phyloP scores from a whole-genome alignment of 2,888 invertebrate genomes.

The Ophion slaviceki region DNA sequence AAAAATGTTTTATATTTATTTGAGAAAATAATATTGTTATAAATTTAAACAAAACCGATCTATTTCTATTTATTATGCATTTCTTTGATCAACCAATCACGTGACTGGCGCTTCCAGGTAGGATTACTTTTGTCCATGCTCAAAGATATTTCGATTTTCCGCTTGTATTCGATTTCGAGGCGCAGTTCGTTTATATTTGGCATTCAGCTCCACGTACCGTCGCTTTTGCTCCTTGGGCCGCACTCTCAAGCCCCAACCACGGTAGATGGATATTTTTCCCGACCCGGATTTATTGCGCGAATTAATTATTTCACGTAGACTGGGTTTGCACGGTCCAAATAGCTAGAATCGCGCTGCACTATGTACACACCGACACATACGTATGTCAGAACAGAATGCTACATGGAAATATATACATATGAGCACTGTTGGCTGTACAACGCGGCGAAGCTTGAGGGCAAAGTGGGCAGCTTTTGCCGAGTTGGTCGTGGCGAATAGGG shows the following conservation, averaged over 20 bases:
- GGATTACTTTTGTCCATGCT: slow-evolving; percentile 1
- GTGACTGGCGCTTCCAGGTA: slow-evolving; percentile 2
- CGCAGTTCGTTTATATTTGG: slow-evolving; percentile 30
- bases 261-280: slow-evolving; percentile 42
- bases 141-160: slow-evolving; percentile 34
- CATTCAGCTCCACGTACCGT: slow-evolving; percentile 1
- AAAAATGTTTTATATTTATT: too few relatives aligned
- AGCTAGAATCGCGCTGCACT: slow-evolving; percentile 68
- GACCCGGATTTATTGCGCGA: slow-evolving; percentile 72
- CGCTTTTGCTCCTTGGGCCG: slow-evolving; percentile 24
- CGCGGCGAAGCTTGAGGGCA: neutral
- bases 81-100: slow-evolving; percentile 28
- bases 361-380: slow-evolving; percentile 26
- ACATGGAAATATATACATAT: neutral
- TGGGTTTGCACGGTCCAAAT: slow-evolving; percentile 65
- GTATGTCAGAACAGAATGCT: neutral
- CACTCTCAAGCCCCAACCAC: slow-evolving; percentile 18
- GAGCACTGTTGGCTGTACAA: neutral
- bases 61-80: neutral
- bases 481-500: slow-evolving; percentile 7
- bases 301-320: slow-evolving; percentile 71
- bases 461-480: neutral
- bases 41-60: too few relatives aligned
- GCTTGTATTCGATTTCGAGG: slow-evolving; percentile 51
- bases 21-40: too few relatives aligned